Percentiles rank a stretch among this genome's conserved stretches.
Evolutionary conservation across 2,113 vertebrate species (phyloP).

Genomic region (Grantiella picta): DNA sequence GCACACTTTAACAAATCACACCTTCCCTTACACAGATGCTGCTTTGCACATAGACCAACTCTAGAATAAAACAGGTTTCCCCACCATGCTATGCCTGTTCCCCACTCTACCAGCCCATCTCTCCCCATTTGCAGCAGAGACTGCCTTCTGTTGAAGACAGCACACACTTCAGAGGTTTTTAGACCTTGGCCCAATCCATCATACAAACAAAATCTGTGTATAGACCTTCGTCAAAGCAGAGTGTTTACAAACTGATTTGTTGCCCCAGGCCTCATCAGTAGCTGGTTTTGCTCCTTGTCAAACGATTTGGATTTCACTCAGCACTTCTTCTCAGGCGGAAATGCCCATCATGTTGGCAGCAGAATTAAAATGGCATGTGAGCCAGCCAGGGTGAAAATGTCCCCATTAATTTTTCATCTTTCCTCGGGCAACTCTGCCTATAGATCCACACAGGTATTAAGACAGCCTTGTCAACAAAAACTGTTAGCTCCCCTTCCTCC

Average conservation of each 20-base stretch:
- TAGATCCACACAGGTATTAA: conserved; percentile 56
- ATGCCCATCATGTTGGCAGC: conserved; percentile 23
- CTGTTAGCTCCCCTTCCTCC: background rate
- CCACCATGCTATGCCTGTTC: background rate
- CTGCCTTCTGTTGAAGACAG: background rate
- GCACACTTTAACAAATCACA: background rate
- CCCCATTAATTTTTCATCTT: conserved; percentile 66
- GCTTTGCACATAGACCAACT: background rate
- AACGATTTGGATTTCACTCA: background rate
- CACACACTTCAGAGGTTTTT: background rate
- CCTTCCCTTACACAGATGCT: background rate
- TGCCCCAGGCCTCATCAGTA: background rate
- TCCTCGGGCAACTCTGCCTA: conserved; percentile 59
- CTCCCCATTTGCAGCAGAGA: background rate
- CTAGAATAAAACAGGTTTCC: background rate
- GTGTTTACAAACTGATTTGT: conserved; percentile 14
- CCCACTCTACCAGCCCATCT: background rate
- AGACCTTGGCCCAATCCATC: background rate
- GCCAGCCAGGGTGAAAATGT: conserved; percentile 58
- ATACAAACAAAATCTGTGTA: background rate
- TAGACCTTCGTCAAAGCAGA: background rate
- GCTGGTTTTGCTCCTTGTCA: background rate
- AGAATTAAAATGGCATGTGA: conserved; percentile 64
- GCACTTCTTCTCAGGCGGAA: conserved; percentile 4
- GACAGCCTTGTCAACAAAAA: conserved; percentile 8